Base-by-base conservation (phyloP, 2,113 vertebrate genomes). In the Shinisaurus crocodilurus region DNA sequence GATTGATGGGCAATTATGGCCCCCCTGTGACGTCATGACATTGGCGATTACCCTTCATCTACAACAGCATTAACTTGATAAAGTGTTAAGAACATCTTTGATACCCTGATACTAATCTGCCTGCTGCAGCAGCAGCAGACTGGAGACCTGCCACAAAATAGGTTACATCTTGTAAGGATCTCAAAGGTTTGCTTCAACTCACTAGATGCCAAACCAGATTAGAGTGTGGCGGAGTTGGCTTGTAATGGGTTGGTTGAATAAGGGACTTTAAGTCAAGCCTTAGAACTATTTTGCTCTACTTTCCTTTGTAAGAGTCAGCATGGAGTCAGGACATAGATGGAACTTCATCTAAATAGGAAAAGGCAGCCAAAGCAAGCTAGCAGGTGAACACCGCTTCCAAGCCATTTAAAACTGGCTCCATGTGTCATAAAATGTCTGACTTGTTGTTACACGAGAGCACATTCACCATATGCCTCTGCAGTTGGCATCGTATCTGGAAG, bases 11-110 rank as follows among this genome's bases (percentile, higher is more conserved):
- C 94, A 97, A 96, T 97, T 96, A 95, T 88, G 93, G 95, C 85
- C 57, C 97, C 94, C 93, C 89, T 90, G 34, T 96, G 97, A 95
- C 96, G 95, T 96, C 95, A 94, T 94, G 96, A 95, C 96, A 93
- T 89, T 82, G 92, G 89, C 93, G 92, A 97, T 96, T 97, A 95
- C 86, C 90, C 79, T 92, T 92, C 90, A 95, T 90, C 90, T 72
- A 80, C 82, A 83, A 76, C 93, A 18, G 91, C 81, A 72, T 90
- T n/a, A n/a, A n/a, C n/a, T n/a, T n/a, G n/a, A n/a, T n/a, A n/a
- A n/a, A n/a, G n/a, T n/a, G n/a, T n/a, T n/a, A 3, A 91, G 94
- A 94, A 90, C n/a, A 94, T 34, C 88, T 94, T 91, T 95, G 95
- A 60, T 92, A 87, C 85, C 84, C 94, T 95, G 93, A 95, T 67